Conservation (phyloP, 2,113 vertebrate genomes). For the Hassar affinis region DNA sequence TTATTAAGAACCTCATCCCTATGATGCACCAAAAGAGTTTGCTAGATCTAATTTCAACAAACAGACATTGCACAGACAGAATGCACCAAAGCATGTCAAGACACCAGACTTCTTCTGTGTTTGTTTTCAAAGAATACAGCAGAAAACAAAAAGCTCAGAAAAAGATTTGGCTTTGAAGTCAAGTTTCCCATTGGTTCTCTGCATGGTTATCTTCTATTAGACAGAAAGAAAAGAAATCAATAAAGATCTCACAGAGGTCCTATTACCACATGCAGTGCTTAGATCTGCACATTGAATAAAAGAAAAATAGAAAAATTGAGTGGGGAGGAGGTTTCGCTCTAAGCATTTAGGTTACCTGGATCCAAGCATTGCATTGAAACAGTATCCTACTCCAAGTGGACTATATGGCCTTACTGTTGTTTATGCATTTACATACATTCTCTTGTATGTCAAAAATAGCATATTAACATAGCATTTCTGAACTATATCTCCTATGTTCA, state of each 20-base stretch:
- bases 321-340: neutral
- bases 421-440: neutral
- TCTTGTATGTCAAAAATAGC: neutral
- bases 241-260: slow-evolving; percentile 20
- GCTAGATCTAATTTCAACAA: slow-evolving; percentile 43
- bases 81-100: slow-evolving; percentile 45
- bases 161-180: slow-evolving; percentile 54
- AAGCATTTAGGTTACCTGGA: slow-evolving; percentile 5
- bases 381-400: neutral
- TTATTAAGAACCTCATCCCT: slow-evolving; percentile 41
- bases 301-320: neutral
- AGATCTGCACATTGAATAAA: neutral
- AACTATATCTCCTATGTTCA: too few relatives aligned
- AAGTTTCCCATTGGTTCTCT: slow-evolving; percentile 41
- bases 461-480: too few relatives aligned
- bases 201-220: slow-evolving; percentile 39
- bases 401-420: neutral
- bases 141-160: slow-evolving; percentile 25
- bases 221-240: slow-evolving; percentile 30
- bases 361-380: neutral
- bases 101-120: slow-evolving; percentile 36
- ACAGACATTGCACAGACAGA: slow-evolving; percentile 44
- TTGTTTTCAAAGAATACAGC: slow-evolving; percentile 55
- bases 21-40: slow-evolving; percentile 35
- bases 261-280: neutral